phyloP scores from a whole-genome alignment of 2,113 vertebrate genomes.

The Pseudopodoces humilis region DNA sequence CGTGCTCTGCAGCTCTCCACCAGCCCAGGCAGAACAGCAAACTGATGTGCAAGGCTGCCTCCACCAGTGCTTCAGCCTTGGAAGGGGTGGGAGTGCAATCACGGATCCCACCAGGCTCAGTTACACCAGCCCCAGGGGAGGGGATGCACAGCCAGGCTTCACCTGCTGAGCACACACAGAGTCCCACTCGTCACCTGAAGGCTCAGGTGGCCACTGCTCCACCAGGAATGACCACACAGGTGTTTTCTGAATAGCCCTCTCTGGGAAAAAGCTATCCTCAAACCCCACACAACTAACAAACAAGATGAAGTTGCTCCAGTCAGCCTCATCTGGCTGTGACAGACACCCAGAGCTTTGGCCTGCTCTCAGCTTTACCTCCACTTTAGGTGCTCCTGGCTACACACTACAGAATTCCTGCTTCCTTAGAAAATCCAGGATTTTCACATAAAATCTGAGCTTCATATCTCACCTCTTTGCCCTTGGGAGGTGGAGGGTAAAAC shows the following conservation, averaged over 20 bases:
- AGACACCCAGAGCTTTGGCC: neutral
- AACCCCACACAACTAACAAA: neutral
- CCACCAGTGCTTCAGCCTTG: neutral
- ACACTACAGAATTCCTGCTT: neutral
- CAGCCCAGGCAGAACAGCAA: neutral
- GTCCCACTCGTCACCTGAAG: neutral
- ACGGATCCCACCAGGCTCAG: neutral
- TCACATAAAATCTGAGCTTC: neutral
- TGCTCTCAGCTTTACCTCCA: neutral
- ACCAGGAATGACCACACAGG: neutral
- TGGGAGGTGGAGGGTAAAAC: constrained; percentile 89
- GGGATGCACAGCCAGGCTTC: neutral
- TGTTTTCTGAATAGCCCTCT: neutral
- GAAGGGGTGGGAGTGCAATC: neutral
- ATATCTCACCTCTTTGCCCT: constrained; percentile 89
- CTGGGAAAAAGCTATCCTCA: neutral
- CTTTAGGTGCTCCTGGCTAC: neutral
- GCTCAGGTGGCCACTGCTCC: neutral
- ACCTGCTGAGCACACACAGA: neutral
- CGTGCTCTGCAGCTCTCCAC: neutral
- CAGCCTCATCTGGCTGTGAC: neutral
- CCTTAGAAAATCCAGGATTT: neutral
- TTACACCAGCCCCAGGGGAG: neutral
- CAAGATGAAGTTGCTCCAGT: neutral
- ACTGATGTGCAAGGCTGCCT: neutral